Conservation (phyloP, 2,797 vertebrate species). For the Psittacula echo region DNA sequence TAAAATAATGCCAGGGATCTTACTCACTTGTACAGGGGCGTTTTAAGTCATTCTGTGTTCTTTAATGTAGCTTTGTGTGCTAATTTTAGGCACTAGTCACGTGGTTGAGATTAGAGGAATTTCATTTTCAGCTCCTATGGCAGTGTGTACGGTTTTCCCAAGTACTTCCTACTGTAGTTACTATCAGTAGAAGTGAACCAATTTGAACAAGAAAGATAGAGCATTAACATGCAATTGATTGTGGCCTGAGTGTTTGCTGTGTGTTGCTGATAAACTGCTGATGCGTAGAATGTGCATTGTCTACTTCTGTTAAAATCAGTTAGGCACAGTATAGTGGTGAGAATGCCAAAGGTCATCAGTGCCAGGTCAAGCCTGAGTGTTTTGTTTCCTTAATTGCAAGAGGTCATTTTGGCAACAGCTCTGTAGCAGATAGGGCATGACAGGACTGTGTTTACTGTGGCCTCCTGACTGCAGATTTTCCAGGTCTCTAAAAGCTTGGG, state of each 20-base stretch:
- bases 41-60: background rate
- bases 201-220: background rate
- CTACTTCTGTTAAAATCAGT: background rate
- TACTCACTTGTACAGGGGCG: background rate
- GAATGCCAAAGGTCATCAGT: background rate
- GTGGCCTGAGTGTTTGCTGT: background rate
- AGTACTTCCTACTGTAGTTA: background rate
- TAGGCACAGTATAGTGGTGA: background rate
- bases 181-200: background rate
- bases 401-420: background rate
- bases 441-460: background rate
- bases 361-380: accelerated
- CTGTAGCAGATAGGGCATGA: background rate
- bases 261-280: background rate
- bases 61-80: accelerated
- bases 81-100: background rate
- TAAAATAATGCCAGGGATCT: background rate
- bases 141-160: accelerated
- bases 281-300: accelerated
- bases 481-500: background rate
- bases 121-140: background rate
- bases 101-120: background rate
- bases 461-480: background rate
- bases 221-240: background rate
- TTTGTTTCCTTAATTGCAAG: background rate